These are phyloP conservation scores for Gasterosteus nipponicus DNA, from an alignment of 2,113 vertebrate genomes.

Conservation along the genomic window DNA sequence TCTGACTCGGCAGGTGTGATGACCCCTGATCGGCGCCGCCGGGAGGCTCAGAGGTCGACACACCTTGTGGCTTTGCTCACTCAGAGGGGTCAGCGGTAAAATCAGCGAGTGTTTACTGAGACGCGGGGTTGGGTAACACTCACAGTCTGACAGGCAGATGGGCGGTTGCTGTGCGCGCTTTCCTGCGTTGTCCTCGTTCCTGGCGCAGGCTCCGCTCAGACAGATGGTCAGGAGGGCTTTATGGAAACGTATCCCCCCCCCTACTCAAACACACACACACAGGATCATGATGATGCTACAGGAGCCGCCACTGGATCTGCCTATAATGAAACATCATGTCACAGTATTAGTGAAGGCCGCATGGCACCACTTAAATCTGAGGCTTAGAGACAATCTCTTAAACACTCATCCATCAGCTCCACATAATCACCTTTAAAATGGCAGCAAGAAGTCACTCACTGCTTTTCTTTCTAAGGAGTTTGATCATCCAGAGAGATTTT, in stretches of 20 bases:
- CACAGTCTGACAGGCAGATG: slow-evolving; percentile 10
- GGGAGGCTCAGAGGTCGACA: slow-evolving; percentile 9
- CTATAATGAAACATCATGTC: slow-evolving; percentile 21
- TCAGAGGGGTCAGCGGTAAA: neutral
- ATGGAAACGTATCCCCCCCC: slow-evolving; percentile 23
- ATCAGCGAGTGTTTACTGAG: neutral
- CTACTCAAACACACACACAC: neutral
- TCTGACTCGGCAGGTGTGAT: slow-evolving; percentile 29
- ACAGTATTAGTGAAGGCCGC: neutral
- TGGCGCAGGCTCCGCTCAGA: slow-evolving; percentile 61
- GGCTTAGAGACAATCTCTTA: neutral
- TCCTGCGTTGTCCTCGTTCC: slow-evolving; percentile 49
- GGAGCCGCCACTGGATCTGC: slow-evolving; percentile 28
- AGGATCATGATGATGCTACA: slow-evolving; percentile 17
- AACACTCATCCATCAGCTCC: neutral
- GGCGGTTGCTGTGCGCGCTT: slow-evolving; percentile 7
- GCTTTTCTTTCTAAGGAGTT: neutral
- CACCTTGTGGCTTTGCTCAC: neutral
- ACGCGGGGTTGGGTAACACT: slow-evolving; percentile 15
- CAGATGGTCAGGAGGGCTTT: slow-evolving; percentile 75
- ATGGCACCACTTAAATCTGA: neutral
- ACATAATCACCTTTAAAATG: slow-evolving; percentile 8
- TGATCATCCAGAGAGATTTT: slow-evolving; percentile 2
- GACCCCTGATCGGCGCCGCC: slow-evolving; percentile 21
- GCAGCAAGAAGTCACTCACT: neutral